phyloP scores from a whole-genome alignment of 2,797 vertebrate genomes.

The Poecilia gillii region DNA sequence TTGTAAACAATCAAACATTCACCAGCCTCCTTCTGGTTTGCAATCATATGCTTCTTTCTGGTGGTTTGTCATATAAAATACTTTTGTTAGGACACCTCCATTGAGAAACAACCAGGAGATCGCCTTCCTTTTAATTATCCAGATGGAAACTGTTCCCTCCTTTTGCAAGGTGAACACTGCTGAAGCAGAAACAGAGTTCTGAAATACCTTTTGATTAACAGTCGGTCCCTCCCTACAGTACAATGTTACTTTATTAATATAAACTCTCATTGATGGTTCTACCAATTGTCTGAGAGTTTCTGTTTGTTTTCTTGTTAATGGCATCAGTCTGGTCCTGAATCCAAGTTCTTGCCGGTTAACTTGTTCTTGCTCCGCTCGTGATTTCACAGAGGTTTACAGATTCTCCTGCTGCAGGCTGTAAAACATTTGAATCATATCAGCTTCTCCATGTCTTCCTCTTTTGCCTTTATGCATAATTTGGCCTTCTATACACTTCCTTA shows the following conservation, averaged over 20 bases:
- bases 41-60: background rate
- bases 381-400: background rate
- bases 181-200: background rate
- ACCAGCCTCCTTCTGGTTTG: background rate
- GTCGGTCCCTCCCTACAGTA: background rate
- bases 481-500: background rate
- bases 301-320: background rate
- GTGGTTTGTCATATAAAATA: background rate
- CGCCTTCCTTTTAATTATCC: background rate
- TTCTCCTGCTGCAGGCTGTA: conserved; percentile 1
- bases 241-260: background rate
- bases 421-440: conserved; percentile 5
- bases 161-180: background rate
- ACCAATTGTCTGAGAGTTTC: background rate
- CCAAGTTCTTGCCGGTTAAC: background rate
- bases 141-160: background rate
- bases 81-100: background rate
- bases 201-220: background rate
- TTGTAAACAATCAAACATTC: background rate
- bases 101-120: background rate
- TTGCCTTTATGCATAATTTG: background rate
- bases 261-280: background rate
- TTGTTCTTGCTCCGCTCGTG: conserved; percentile 5
- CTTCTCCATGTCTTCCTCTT: background rate
- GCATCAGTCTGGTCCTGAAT: background rate